These are phyloP conservation scores for Stylophora pistillata DNA, from an alignment of 64 coral and sea anemone species.

Conservation along the genomic window DNA sequence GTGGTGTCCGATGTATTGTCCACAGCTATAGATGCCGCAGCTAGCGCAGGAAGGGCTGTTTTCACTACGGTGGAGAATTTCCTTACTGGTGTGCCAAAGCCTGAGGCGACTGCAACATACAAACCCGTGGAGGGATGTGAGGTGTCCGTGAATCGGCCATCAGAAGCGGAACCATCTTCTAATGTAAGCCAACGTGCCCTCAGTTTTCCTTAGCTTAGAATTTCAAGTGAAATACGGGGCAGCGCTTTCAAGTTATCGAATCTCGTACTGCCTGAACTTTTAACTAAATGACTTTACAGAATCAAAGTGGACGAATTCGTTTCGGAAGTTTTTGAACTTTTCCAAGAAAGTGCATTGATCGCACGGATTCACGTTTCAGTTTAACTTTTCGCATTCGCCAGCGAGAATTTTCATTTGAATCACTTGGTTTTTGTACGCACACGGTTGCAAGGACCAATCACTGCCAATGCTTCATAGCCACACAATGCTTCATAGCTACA, in stretches of 20 bases:
- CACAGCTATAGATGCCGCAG: conserved; percentile 61
- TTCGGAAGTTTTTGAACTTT: too few species aligned
- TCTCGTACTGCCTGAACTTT: neutral
- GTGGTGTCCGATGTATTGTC: conserved; percentile 73
- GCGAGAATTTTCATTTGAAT: too few species aligned
- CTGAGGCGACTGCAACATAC: conserved; percentile 38
- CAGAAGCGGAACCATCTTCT: neutral
- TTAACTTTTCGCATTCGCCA: too few species aligned
- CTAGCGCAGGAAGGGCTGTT: conserved; percentile 66
- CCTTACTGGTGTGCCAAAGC: neutral
- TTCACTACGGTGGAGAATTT: conserved; percentile 62
- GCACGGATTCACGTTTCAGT: too few species aligned
- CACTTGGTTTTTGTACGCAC: too few species aligned
- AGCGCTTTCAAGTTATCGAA: neutral
- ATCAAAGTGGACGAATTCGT: neutral
- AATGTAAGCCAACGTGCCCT: neutral
- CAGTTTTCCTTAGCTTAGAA: neutral
- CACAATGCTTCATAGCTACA: too few species aligned
- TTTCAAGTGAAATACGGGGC: neutral
- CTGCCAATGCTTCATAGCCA: too few species aligned
- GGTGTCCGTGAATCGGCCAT: conserved; percentile 11
- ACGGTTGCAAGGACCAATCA: too few species aligned
- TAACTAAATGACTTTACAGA: neutral
- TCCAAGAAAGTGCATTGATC: too few species aligned
- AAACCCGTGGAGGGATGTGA: conserved; percentile 59